Percentiles rank a stretch among this genome's conserved stretches.
Evolutionary conservation across 2,113 vertebrate genomes (phyloP).

Genomic region (Phocoena phocoena): DNA sequence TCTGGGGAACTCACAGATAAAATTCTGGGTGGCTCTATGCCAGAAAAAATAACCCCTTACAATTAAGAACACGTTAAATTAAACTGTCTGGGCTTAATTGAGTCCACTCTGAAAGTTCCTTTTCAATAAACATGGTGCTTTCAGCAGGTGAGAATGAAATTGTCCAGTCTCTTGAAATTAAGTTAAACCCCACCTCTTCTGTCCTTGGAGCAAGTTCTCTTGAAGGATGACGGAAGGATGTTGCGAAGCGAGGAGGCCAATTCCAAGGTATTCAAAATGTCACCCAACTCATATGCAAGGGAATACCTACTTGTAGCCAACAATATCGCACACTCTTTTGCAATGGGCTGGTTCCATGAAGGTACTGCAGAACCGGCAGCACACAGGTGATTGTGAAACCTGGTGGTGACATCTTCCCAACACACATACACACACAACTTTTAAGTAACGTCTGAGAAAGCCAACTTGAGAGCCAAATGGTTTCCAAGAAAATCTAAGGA

Average conservation of each 20-base stretch:
- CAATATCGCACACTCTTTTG: not conserved
- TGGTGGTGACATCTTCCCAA: not conserved
- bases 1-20: conserved; percentile 64
- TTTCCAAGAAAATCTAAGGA: not conserved
- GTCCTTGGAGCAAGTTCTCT: conserved; percentile 18
- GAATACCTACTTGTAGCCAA: not conserved
- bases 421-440: not conserved
- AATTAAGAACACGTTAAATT: conserved; percentile 81
- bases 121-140: conserved; percentile 79
- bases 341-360: not conserved
- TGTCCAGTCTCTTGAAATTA: conserved; percentile 79
- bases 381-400: not conserved
- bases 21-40: conserved; percentile 71
- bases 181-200: conserved; percentile 44
- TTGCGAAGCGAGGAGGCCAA: not conserved
- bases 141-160: conserved; percentile 85
- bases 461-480: not conserved
- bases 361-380: not conserved
- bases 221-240: not conserved
- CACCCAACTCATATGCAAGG: not conserved
- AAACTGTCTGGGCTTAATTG: conserved; percentile 84
- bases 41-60: conserved; percentile 82
- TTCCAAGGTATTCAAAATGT: conserved; percentile 2
- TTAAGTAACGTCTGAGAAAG: not conserved
- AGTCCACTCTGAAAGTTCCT: conserved; percentile 73